These are phyloP conservation scores for Rhagologus leucostigma DNA, from an alignment of 2,113 vertebrate genomes.

Conservation along the genomic window DNA sequence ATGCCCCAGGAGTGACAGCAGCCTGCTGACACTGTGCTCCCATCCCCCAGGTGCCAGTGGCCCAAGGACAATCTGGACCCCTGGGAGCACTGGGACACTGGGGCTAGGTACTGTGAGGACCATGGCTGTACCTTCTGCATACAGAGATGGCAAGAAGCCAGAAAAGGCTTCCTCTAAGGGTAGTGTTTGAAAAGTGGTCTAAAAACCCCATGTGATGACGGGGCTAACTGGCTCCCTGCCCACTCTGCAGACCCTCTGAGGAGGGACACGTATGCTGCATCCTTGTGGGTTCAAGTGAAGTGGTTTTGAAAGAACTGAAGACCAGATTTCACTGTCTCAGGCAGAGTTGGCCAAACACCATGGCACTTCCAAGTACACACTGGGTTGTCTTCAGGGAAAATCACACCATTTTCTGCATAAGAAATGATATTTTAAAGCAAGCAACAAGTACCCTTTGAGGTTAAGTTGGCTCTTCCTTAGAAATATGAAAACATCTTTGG, in stretches of 20 bases:
- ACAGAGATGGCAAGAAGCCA: background rate
- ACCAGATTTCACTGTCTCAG: background rate
- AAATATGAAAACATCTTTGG: background rate
- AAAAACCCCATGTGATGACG: background rate
- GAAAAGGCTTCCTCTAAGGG: background rate
- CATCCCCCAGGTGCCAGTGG: background rate
- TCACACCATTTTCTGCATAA: background rate
- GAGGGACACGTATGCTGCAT: rapidly evolving
- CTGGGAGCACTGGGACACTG: background rate
- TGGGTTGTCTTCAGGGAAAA: background rate
- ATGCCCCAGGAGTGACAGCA: background rate
- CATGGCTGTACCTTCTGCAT: background rate
- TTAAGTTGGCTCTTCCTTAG: background rate
- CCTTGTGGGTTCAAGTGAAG: background rate
- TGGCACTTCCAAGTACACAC: background rate
- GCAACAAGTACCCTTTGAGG: background rate
- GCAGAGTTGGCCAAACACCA: background rate
- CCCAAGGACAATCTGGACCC: background rate
- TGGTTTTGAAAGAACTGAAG: background rate
- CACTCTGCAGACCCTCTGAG: background rate
- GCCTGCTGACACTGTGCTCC: background rate
- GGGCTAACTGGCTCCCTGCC: background rate
- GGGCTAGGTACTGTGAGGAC: too few species aligned
- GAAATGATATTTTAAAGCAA: background rate
- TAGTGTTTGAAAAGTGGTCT: background rate